These are phyloP conservation scores for Drosophila cyrtoloma DNA, from an alignment of 2,888 invertebrate genomes.

Conservation along the genomic window DNA sequence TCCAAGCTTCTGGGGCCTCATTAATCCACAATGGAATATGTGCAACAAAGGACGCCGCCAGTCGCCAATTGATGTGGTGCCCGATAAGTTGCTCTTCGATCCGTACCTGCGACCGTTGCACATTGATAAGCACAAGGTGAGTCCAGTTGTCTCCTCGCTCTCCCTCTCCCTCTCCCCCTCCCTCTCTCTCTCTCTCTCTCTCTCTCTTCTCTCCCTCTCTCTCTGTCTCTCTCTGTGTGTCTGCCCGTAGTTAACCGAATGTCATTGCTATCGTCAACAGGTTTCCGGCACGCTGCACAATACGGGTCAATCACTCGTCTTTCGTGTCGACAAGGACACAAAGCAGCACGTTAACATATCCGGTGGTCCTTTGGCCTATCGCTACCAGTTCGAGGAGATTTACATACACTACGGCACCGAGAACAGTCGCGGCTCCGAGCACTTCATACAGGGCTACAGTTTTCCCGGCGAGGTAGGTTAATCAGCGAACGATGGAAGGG, in stretches of 20 bases:
- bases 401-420: constrained; percentile 97
- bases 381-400: constrained; percentile 97
- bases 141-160: background rate
- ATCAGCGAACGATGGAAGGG: background rate
- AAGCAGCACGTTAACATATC: constrained; percentile 97
- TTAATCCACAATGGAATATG: constrained; percentile 99
- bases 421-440: constrained; percentile 97
- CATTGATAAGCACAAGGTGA: constrained; percentile 96
- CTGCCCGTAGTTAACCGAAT: constrained; percentile 6
- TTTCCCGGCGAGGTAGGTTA: constrained; percentile 97
- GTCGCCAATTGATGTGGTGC: constrained; percentile 98
- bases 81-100: constrained; percentile 96
- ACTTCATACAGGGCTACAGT: constrained; percentile 96
- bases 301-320: constrained; percentile 97
- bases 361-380: constrained; percentile 97
- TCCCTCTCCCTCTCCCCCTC: too few relatives aligned
- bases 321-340: constrained; percentile 95
- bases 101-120: constrained; percentile 96
- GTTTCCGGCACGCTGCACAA: constrained; percentile 95
- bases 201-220: too few relatives aligned
- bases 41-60: constrained; percentile 98
- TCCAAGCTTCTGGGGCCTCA: constrained; percentile 98
- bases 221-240: background rate
- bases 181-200: background rate
- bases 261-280: constrained; percentile 85